Base-by-base conservation (phyloP, 1,140 invertebrate species). In the Ruditapes philippinarum region DNA sequence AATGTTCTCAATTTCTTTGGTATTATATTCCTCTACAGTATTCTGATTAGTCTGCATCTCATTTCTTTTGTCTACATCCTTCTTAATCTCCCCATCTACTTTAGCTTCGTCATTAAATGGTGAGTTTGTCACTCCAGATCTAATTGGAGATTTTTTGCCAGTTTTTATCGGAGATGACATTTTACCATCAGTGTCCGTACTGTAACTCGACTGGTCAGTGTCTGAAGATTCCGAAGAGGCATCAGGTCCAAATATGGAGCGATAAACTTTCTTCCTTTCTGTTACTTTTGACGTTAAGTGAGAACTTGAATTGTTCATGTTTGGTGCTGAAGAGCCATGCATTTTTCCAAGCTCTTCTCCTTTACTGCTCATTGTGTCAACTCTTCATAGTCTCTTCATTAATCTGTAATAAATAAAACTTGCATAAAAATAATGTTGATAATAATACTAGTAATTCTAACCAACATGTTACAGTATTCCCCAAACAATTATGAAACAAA, bases 211-310 rank as follows among this genome's bases (percentile, higher is more conserved):
- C 22, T 38, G 33, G 4, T 38, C 31, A 28, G 65, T 78, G 40
- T 51, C 42, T 45, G 73, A 78, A 22, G 51, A 78, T 3, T 78
- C 73, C 2, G 81, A 84, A 2, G 25, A 25, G 11, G 45, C 38
- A 4, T 70, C 25, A 51, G 60, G 42, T 12, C 60, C 42, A 84
- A 84, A 84, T 49, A 84, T 70, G 0, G 81, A 84, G 7, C 42
- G 31, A 51, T 73, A 84, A n/a, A 84, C 81, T 31, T 45, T 65
- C 38, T 81, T 81, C 40, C 54, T 81, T 28, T n/a, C n/a, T n/a
- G n/a, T n/a, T n/a, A n/a, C 33, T 7, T 38, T 70, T 38, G 42
- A 5, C 14, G 14, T 14, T 14, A 45, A 14, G 5, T 45, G 42
- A 45, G 42, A 45, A 45, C 42, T 7, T 45, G 42, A n/a, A n/a